A percentile compares a stretch with the other conserved stretches of the same genome.
These are phyloP conservation scores for Heliconius charithonia DNA, from an alignment of 2,888 invertebrate species.

Conservation along the genomic window DNA sequence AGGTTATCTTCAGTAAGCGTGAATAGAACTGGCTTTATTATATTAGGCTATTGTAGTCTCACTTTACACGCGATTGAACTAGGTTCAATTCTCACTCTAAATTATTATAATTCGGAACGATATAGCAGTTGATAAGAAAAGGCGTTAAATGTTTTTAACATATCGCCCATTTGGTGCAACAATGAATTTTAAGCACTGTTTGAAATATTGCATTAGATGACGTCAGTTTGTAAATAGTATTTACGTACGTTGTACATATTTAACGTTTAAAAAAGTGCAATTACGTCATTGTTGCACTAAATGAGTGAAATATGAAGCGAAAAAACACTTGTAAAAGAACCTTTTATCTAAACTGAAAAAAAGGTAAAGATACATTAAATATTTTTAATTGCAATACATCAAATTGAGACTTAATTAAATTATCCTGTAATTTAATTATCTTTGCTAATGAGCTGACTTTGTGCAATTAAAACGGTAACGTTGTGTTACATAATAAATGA, in stretches of 20 bases:
- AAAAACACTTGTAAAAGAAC: not conserved
- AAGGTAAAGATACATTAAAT: not conserved
- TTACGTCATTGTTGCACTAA: not conserved
- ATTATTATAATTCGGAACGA: not conserved
- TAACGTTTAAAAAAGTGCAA: not conserved
- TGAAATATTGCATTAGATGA: too few species aligned
- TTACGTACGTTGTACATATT: not conserved
- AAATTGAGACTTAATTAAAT: slow-evolving; percentile 9
- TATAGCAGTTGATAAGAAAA: too few species aligned
- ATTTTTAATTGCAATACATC: slow-evolving; percentile 1
- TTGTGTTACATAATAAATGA: slow-evolving; percentile 11
- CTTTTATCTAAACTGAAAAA: not conserved
- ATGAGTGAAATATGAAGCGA: not conserved
- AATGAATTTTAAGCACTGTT: too few species aligned
- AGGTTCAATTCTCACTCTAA: not conserved
- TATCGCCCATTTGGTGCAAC: too few species aligned
- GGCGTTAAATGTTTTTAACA: too few species aligned
- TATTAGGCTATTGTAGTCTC: not conserved
- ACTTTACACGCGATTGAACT: too few species aligned
- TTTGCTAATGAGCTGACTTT: slow-evolving; percentile 8
- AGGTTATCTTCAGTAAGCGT: slow-evolving; percentile 16
- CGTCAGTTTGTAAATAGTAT: too few species aligned
- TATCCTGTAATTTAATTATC: slow-evolving; percentile 18
- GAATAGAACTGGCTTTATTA: not conserved
- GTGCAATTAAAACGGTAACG: slow-evolving; percentile 14